Percentiles rank a stretch among this genome's conserved stretches.
Conservation (phyloP, 2,888 invertebrate genomes). For the Ischnus inquisitorius region DNA sequence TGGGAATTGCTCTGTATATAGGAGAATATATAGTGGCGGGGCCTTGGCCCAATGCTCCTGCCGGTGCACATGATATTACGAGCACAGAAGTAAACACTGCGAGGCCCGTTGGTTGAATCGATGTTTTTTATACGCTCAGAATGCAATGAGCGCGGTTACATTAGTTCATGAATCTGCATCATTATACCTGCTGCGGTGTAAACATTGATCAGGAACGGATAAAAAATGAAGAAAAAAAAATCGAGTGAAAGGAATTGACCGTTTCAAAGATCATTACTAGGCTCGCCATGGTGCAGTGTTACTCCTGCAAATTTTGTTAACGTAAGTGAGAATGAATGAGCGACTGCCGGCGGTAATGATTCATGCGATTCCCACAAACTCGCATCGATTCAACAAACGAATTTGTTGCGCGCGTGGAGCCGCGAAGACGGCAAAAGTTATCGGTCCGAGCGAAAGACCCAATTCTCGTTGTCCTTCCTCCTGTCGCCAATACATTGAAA, state of each 20-base stretch:
- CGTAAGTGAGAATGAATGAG: not conserved
- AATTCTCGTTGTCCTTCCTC: not conserved
- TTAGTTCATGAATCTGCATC: slow-evolving; percentile 13
- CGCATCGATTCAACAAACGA: not conserved
- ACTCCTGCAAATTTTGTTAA: not conserved
- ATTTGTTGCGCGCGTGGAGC: not conserved
- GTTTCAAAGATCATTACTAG: slow-evolving; percentile 14
- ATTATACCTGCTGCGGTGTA: slow-evolving; percentile 21
- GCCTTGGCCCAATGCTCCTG: slow-evolving; percentile 78
- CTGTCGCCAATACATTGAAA: not conserved
- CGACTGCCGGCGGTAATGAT: too few species aligned
- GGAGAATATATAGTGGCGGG: slow-evolving; percentile 47
- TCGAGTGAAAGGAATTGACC: slow-evolving; percentile 58
- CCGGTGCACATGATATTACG: slow-evolving; percentile 45
- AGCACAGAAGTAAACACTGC: slow-evolving; percentile 14
- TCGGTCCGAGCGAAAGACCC: not conserved
- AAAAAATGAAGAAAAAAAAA: slow-evolving; percentile 20
- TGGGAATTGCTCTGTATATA: slow-evolving; percentile 73
- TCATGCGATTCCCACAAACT: too few species aligned
- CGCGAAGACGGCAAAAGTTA: not conserved
- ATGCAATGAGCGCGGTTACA: not conserved
- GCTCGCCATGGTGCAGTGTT: not conserved
- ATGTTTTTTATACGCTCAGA: slow-evolving; percentile 18
- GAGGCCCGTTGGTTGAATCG: not conserved
- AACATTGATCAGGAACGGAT: slow-evolving; percentile 43